Percentiles rank a stretch among this genome's conserved stretches.
Conservation (phyloP, 2,797 vertebrate species). For the Sebastes ruberrimus region DNA sequence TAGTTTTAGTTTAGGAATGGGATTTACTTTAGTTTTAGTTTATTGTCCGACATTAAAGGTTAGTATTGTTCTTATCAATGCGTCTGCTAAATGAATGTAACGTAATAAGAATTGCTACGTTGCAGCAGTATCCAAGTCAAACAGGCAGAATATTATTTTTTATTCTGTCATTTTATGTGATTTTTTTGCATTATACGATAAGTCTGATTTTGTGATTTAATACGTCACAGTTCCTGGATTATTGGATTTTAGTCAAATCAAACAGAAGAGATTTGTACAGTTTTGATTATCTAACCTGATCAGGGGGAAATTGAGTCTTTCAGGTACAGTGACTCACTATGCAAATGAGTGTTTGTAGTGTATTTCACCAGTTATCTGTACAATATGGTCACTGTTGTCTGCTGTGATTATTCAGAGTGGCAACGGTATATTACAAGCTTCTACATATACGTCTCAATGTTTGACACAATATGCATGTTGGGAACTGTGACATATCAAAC, state of each 20-base stretch:
- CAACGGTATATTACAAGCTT: not conserved
- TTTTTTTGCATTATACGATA: not conserved
- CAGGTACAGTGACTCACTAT: not conserved
- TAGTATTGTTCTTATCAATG: not conserved
- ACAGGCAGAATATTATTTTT: not conserved
- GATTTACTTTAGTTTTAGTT: no score
- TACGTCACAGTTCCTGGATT: not conserved
- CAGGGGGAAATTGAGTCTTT: not conserved
- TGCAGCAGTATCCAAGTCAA: not conserved
- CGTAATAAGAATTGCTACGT: not conserved
- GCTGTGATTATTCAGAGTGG: not conserved
- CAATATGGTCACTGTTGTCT: not conserved
- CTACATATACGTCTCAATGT: not conserved
- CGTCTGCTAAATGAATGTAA: not conserved
- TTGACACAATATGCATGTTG: not conserved
- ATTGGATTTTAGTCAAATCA: not conserved
- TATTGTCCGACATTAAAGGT: no score
- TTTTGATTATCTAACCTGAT: not conserved
- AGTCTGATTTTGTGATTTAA: not conserved
- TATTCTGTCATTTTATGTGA: not conserved
- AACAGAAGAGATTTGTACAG: not conserved
- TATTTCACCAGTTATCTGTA: not conserved
- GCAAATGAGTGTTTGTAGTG: not conserved
- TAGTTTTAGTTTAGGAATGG: no score
- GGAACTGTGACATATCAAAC: not conserved